A percentile compares a stretch with the other conserved stretches of the same genome.
Conservation (phyloP, 2,888 invertebrate genomes). For the Ptychoptera contaminata region DNA sequence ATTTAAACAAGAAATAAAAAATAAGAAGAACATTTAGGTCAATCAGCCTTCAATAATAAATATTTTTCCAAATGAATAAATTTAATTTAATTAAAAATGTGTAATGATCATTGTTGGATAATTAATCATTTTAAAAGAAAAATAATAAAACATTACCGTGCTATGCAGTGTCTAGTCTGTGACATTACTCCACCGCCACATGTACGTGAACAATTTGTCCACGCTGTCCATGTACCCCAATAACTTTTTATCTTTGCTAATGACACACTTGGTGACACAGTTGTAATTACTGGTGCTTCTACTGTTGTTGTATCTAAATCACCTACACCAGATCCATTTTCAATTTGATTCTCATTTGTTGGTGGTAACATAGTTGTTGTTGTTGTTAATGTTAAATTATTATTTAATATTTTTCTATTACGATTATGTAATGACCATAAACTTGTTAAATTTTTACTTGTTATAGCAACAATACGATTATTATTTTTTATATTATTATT, state of each 20-base stretch:
- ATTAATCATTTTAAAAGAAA: too few species aligned
- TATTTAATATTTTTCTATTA: background rate
- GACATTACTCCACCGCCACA: constrained; percentile 62
- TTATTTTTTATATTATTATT: too few species aligned
- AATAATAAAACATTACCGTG: constrained; percentile 23
- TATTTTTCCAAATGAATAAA: too few species aligned
- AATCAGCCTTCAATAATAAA: too few species aligned
- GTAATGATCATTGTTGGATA: background rate
- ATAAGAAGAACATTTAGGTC: too few species aligned
- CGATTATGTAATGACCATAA: too few species aligned
- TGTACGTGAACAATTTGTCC: constrained; percentile 59
- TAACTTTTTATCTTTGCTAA: background rate
- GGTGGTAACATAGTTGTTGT: background rate
- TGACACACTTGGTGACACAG: background rate
- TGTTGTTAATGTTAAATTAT: background rate
- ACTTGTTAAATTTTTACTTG: background rate
- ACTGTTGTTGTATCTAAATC: background rate
- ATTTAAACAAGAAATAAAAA: too few species aligned
- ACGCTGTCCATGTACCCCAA: constrained; percentile 59
- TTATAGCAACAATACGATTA: background rate
- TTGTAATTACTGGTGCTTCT: background rate
- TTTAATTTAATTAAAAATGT: background rate
- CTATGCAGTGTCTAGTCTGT: constrained; percentile 51
- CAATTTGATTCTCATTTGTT: background rate
- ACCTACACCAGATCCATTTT: too few species aligned